Conservation (phyloP, 2,113 vertebrate species). For the Chinchilla lanigera region DNA sequence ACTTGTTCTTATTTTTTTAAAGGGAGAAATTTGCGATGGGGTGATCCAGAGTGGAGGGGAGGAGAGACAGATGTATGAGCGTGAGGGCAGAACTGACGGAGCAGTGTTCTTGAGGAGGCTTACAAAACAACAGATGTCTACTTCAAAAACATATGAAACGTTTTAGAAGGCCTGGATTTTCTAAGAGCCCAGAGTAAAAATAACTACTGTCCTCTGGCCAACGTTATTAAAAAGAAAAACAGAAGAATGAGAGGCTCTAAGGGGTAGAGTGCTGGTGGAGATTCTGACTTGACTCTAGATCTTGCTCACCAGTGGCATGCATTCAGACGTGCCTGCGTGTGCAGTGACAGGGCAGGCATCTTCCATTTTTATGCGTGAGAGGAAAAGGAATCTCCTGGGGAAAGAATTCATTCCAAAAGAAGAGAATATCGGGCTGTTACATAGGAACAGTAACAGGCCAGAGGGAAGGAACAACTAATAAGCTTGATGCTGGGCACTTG, state of each 20-base stretch:
- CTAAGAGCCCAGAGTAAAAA: conserved; percentile 44
- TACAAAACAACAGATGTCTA: conserved; percentile 68
- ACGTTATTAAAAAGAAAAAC: not conserved
- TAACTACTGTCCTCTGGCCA: not conserved
- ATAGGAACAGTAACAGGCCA: not conserved
- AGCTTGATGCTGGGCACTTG: not conserved
- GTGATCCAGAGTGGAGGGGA: not conserved
- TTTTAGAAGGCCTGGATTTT: conserved; percentile 56
- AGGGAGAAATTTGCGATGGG: not conserved
- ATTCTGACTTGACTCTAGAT: not conserved
- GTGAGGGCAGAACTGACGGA: conserved; percentile 19
- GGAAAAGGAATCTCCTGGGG: not conserved
- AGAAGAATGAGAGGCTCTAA: not conserved
- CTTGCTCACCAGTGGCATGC: not conserved
- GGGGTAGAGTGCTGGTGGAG: not conserved
- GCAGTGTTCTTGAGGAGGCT: conserved; percentile 27
- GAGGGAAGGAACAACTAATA: not conserved
- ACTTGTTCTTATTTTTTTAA: conserved; percentile 12
- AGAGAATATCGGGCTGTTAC: not conserved
- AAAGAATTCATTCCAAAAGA: conserved; percentile 7
- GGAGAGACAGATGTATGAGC: not conserved
- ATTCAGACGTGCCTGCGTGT: not conserved
- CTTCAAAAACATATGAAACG: conserved; percentile 53
- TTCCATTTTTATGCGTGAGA: not conserved
- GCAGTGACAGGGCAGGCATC: not conserved